Percentiles rank a stretch among this genome's conserved stretches.
phyloP scores from a whole-genome alignment of 1,140 invertebrate genomes.

The Cecropterus lyciades region DNA sequence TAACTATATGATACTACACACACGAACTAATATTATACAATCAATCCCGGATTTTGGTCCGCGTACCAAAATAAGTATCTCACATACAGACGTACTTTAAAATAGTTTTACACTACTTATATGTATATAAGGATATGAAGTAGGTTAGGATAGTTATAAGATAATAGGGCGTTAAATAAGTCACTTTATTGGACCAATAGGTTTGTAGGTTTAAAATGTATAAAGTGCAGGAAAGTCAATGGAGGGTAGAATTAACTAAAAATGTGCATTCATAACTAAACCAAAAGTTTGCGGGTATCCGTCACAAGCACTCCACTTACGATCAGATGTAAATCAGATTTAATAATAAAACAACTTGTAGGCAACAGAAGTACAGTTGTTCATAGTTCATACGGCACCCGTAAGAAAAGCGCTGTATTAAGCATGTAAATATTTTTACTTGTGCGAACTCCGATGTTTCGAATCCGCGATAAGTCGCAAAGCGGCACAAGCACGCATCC shows the following conservation, averaged over 20 bases:
- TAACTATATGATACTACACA: slow-evolving; percentile 40
- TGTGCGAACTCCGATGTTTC: slow-evolving; percentile 51
- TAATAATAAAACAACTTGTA: slow-evolving; percentile 29
- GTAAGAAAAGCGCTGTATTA: slow-evolving; percentile 38
- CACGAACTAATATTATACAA: slow-evolving; percentile 44
- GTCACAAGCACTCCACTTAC: slow-evolving; percentile 58
- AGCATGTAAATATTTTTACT: slow-evolving; percentile 39
- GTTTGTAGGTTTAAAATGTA: slow-evolving; percentile 39
- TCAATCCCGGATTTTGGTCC: slow-evolving; percentile 63
- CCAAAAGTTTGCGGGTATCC: slow-evolving; percentile 43
- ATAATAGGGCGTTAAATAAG: slow-evolving; percentile 63
- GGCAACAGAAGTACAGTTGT: slow-evolving; percentile 6
- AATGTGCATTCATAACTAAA: slow-evolving; percentile 31
- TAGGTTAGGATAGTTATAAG: slow-evolving; percentile 45
- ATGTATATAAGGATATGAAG: slow-evolving; percentile 61
- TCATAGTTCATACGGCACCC: slow-evolving; percentile 25
- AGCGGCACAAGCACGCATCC: slow-evolving; percentile 52
- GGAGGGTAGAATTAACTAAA: slow-evolving; percentile 30
- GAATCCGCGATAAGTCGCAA: slow-evolving; percentile 47
- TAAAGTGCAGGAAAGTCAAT: slow-evolving; percentile 39
- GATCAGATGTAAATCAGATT: slow-evolving; percentile 39
- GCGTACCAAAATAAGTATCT: slow-evolving; percentile 43
- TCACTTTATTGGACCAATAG: slow-evolving; percentile 71
- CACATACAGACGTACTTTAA: slow-evolving; percentile 31
- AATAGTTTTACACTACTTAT: slow-evolving; percentile 34